Percentiles rank a stretch among this genome's conserved stretches.
phyloP scores from a whole-genome alignment of 2,797 vertebrate species.

The Semaprochilodus insignis region DNA sequence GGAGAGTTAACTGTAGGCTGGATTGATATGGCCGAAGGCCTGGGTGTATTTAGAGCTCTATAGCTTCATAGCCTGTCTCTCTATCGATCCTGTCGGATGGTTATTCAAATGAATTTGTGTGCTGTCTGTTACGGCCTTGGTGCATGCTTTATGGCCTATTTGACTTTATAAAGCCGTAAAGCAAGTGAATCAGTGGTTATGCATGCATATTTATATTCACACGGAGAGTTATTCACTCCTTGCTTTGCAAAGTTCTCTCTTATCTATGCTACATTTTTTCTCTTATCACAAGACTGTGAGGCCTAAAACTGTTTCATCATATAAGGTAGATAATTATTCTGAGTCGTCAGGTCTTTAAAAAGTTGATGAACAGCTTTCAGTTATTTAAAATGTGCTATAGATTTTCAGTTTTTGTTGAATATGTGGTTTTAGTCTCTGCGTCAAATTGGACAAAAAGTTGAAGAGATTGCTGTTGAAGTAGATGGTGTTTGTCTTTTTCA shows the following conservation, averaged over 20 bases:
- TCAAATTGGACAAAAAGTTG: background rate
- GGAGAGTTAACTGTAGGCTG: constrained; percentile 37
- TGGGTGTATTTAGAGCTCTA: constrained; percentile 28
- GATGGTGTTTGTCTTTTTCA: too few species aligned
- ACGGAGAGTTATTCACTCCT: constrained; percentile 8
- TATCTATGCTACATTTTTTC: background rate
- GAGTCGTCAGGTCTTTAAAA: background rate
- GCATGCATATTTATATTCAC: constrained; percentile 16
- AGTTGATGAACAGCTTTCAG: background rate
- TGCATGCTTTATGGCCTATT: constrained; percentile 48
- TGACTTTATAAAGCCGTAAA: constrained; percentile 33
- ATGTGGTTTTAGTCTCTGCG: background rate
- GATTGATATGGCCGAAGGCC: constrained; percentile 33
- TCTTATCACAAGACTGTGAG: background rate
- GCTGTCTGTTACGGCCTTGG: constrained; percentile 36
- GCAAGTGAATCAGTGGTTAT: constrained; percentile 8
- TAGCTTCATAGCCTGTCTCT: background rate
- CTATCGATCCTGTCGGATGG: constrained; percentile 24
- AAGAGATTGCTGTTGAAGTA: too few species aligned
- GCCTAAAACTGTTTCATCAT: background rate
- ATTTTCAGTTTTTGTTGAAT: background rate
- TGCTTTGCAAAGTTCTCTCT: background rate
- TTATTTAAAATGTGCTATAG: background rate
- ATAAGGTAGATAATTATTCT: background rate
- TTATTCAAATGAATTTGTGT: constrained; percentile 47